Evolutionary conservation across 2,113 vertebrate species (phyloP).

Genomic region (rat (Rattus norvegicus)): GRCr8 NC_086034.1:50241001-50241500

Average conservation of each 20-base stretch:
- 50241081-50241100: not conserved
- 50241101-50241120: not conserved
- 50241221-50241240: not conserved
- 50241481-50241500: not conserved
- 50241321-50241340: not conserved
- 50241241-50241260: not conserved
- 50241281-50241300: not conserved
- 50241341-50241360: not conserved
- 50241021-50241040: not conserved
- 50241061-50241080: constrained; percentile 37
- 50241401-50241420: not conserved
- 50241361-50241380: not conserved
- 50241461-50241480: not conserved
- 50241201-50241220: not conserved
- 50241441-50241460: not conserved
- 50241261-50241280: constrained; percentile 12
- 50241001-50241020: constrained; percentile 42
- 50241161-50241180: constrained; percentile 21
- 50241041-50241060: constrained; percentile 28
- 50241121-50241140: not conserved
- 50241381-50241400: not conserved
- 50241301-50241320: not conserved
- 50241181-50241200: constrained; percentile 14
- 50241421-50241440: not conserved
- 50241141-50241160: not conserved